Conservation (phyloP, 2,888 invertebrate genomes). For the Argyra leucocephala region DNA sequence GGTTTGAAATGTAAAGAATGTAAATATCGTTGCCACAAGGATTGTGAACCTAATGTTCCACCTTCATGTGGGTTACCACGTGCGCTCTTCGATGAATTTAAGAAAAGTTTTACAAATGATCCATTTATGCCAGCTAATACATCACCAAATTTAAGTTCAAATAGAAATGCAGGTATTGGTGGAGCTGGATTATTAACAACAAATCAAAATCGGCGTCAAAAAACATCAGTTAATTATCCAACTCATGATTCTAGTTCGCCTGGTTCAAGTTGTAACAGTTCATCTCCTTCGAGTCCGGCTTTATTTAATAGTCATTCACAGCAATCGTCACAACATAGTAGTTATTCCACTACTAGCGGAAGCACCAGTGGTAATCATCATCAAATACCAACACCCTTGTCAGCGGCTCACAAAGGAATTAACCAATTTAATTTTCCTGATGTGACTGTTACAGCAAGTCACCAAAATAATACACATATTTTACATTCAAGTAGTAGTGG, state of each 20-base stretch:
- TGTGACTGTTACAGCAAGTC: slow-evolving; percentile 35
- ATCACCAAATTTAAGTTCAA: slow-evolving; percentile 36
- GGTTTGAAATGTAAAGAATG: slow-evolving; percentile 88
- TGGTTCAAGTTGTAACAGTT: slow-evolving; percentile 92
- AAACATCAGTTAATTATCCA: slow-evolving; percentile 29
- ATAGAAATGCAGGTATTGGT: slow-evolving; percentile 25
- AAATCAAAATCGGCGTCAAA: slow-evolving; percentile 25
- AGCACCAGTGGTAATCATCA: slow-evolving; percentile 8
- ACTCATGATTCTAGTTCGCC: slow-evolving; percentile 82
- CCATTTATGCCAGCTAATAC: slow-evolving; percentile 36
- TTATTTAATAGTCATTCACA: slow-evolving; percentile 47
- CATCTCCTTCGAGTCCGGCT: slow-evolving; percentile 91
- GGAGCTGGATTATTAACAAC: slow-evolving; percentile 22
- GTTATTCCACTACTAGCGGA: background rate
- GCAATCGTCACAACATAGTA: slow-evolving; percentile 31
- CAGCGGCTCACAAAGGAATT: slow-evolving; percentile 32
- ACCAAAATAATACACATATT: slow-evolving; percentile 21
- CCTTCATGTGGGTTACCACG: slow-evolving; percentile 87
- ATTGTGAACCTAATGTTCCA: slow-evolving; percentile 84
- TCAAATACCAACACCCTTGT: slow-evolving; percentile 35
- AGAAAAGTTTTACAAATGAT: slow-evolving; percentile 57
- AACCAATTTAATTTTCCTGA: slow-evolving; percentile 44
- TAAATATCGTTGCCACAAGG: slow-evolving; percentile 67
- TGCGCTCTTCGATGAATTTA: slow-evolving; percentile 73
- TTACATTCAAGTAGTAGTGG: slow-evolving; percentile 19